Percentiles rank a stretch among this genome's conserved stretches.
Conservation (phyloP, 2,113 vertebrate species). For the Cavia porcellus region DNA sequence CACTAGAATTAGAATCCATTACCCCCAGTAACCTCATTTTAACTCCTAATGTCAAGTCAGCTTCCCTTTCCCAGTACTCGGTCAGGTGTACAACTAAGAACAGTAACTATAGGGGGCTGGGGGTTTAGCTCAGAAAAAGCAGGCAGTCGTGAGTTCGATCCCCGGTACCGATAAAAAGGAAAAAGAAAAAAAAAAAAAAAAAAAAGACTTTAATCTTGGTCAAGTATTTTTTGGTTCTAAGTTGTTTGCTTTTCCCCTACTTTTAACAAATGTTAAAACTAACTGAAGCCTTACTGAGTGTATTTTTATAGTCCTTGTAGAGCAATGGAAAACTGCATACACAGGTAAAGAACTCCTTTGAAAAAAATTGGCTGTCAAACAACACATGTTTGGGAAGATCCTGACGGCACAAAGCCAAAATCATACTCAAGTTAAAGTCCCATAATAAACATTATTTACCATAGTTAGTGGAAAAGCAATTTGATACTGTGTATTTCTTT, state of each 20-base stretch:
- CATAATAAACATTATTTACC: constrained; percentile 32
- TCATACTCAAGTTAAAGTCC: constrained; percentile 52
- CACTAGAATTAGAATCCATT: background rate
- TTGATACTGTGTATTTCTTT: constrained; percentile 30
- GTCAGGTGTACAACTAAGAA: background rate
- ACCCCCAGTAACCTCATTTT: background rate
- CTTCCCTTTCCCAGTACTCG: background rate
- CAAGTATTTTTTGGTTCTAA: constrained; percentile 51
- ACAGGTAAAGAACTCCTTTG: constrained; percentile 52
- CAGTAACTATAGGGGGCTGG: too few species aligned
- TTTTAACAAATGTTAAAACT: constrained; percentile 44
- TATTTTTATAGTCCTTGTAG: constrained; percentile 62
- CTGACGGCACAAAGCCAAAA: constrained; percentile 65
- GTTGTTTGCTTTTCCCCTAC: background rate
- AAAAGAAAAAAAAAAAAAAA: too few species aligned
- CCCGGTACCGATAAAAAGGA: too few species aligned
- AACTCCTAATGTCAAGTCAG: background rate
- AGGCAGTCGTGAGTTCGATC: too few species aligned
- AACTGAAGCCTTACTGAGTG: constrained; percentile 43
- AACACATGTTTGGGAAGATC: constrained; percentile 61
- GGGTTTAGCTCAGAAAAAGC: too few species aligned
- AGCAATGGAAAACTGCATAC: constrained; percentile 66
- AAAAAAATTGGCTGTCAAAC: constrained; percentile 60
- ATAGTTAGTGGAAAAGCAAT: constrained; percentile 28
- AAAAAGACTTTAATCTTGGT: constrained; percentile 42